Evolutionary conservation across 2,888 invertebrate species (phyloP), one percentile per base, ranked within the genome.

Genomic region (Tridacna gigas): DNA sequence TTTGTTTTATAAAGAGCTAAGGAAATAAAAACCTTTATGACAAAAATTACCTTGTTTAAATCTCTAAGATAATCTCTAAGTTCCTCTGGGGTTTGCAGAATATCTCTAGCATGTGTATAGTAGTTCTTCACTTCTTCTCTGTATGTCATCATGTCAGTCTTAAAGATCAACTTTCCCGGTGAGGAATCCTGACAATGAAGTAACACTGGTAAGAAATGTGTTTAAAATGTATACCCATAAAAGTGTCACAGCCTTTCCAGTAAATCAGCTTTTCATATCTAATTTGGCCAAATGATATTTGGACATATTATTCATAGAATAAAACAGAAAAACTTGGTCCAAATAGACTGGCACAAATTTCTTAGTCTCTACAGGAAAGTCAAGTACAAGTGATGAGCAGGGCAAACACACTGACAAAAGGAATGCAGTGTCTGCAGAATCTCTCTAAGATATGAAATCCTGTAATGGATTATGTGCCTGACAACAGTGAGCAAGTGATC

Each of bases 51-150:
- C 76, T 75, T 76, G 51, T 84, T 82, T 25, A 84, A 77, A 13
- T 82, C 77, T 12, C 61, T 22, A 22, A 84, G 63, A 45, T 79
- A 84, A 25, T 74, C 45, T 25, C 79, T 65, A 2, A 79, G 73
- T n/a, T 74, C 79, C 12, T 74, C 77, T 12, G 65, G 18, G 11
- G 75, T 63, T 37, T 79, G 73, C 18, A 45, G 15, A 28, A 48
- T 45, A 18, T 65, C 77, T 4, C 67, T 74, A 25, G 82, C 73
- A 56, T 69, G 66, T 56, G 63, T 73, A 61, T 84, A 84, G 76
- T 84, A 86, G 45, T 77, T 66, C 11, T 77, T 74, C 15, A 84
- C 88, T 18, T 71, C 71, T 20, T 84, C 80, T 56, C 74, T 60
- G 51, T 83, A 84, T 13, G 74, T 37, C 12, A 47, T 79, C 74